Conservation (phyloP, 2,797 vertebrate species). For the Novumbra hubbsi region DNA sequence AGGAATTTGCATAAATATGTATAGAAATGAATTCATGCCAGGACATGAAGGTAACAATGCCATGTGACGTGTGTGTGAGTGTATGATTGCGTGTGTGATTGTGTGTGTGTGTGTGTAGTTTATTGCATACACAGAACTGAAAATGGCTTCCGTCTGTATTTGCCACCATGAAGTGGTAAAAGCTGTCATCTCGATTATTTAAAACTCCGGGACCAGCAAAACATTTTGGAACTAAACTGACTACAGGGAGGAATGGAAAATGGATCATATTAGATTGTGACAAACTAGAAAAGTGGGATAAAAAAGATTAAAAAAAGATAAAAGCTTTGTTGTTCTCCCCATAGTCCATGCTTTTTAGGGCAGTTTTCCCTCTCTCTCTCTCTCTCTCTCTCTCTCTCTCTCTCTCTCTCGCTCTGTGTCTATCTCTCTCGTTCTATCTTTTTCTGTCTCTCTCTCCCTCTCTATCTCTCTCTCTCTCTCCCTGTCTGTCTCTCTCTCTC, state of each 20-base stretch:
- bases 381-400: background rate
- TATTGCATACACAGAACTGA: background rate
- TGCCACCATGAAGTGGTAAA: background rate
- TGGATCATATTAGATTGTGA: background rate
- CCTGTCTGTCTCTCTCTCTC: no score
- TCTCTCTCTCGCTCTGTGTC: background rate
- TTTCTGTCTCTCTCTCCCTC: background rate
- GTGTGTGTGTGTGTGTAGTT: background rate
- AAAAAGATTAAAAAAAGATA: background rate
- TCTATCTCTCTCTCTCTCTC: no score
- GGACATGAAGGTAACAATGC: background rate
- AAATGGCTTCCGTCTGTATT: background rate
- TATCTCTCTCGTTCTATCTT: background rate
- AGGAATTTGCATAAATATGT: slow-evolving; percentile 10
- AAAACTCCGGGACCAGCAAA: background rate
- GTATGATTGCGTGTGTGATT: background rate
- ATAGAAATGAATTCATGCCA: background rate
- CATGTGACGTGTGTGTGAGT: background rate
- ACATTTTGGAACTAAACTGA: background rate
- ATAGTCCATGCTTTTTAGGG: background rate
- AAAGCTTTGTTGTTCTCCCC: background rate
- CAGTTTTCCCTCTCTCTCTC: background rate
- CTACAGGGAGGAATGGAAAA: background rate
- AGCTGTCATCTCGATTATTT: background rate
- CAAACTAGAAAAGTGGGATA: background rate